Conservation (phyloP, 2,888 invertebrate genomes). For the Tetheella fluctuosa region DNA sequence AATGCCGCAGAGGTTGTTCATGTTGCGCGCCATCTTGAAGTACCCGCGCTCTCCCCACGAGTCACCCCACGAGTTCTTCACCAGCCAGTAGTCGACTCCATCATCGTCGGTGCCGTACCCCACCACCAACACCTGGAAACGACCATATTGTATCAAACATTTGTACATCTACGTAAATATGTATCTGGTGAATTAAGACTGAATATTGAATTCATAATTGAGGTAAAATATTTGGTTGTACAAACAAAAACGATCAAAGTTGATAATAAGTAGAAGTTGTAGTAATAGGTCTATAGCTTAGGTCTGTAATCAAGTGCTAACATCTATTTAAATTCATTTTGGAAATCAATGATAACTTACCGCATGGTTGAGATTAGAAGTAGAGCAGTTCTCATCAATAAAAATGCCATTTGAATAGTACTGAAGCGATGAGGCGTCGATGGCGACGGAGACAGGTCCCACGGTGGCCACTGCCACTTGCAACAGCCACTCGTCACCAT, state of each 20-base stretch:
- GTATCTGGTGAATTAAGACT: too few species aligned
- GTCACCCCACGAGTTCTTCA: constrained; percentile 94
- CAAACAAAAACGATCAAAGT: too few species aligned
- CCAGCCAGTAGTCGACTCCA: constrained; percentile 92
- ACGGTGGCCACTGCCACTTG: constrained; percentile 90
- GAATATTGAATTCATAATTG: too few species aligned
- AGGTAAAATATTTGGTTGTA: too few species aligned
- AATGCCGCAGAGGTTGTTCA: constrained; percentile 93
- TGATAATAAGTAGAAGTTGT: too few species aligned
- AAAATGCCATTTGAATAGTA: constrained; percentile 93
- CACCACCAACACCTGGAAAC: constrained; percentile 61
- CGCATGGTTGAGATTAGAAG: constrained; percentile 91
- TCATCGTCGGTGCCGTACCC: constrained; percentile 90
- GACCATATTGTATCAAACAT: too few species aligned
- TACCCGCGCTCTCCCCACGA: constrained; percentile 94
- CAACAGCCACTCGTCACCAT: constrained; percentile 89
- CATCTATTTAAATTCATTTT: too few species aligned
- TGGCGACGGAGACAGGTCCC: constrained; percentile 94
- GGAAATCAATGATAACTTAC: too few species aligned
- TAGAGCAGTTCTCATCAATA: constrained; percentile 90
- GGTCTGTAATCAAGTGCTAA: too few species aligned
- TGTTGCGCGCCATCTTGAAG: constrained; percentile 94
- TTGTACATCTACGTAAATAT: too few species aligned
- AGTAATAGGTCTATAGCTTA: too few species aligned
- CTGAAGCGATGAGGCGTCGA: constrained; percentile 96